Percentiles rank a stretch among this genome's conserved stretches.
Conservation (phyloP, 2,797 vertebrate genomes). For the Benthosema pterotum region DNA sequence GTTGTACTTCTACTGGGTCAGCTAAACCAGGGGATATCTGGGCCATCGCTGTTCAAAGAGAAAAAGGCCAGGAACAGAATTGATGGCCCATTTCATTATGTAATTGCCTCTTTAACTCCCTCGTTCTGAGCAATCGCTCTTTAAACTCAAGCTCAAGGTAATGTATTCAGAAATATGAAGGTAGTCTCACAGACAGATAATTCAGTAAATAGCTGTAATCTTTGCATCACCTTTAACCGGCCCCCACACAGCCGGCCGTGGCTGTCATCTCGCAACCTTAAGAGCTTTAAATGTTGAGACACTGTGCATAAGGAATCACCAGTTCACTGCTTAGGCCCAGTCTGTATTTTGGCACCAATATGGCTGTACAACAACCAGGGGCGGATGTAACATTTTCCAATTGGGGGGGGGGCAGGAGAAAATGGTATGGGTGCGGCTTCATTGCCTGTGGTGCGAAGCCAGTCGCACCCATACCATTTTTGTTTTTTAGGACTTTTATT, state of each 20-base stretch:
- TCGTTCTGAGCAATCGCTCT: conserved; percentile 81
- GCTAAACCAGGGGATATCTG: conserved; percentile 73
- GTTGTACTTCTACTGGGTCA: conserved; percentile 79
- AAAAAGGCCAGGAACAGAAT: conserved; percentile 77
- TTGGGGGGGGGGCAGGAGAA: no score
- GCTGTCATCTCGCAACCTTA: conserved; percentile 66
- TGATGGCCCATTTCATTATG: conserved; percentile 84
- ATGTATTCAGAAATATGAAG: conserved; percentile 76
- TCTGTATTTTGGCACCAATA: no score
- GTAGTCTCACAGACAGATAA: conserved; percentile 74
- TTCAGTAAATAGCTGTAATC: conserved; percentile 81
- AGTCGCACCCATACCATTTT: no score
- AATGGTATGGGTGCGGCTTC: no score
- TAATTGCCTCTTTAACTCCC: conserved; percentile 84
- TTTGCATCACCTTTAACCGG: conserved; percentile 77
- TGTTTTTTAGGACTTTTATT: no score
- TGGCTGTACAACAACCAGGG: no score
- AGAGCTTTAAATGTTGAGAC: conserved; percentile 49
- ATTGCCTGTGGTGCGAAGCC: no score
- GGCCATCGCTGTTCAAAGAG: conserved; percentile 78
- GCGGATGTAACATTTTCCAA: no score
- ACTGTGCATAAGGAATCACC: conserved; percentile 40
- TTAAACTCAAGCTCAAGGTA: conserved; percentile 80
- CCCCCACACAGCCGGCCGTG: conserved; percentile 57
- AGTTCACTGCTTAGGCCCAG: conserved; percentile 18